Evolutionary conservation across 2,888 invertebrate species (phyloP), one percentile per base, ranked within the genome.

Genomic region (Bedellia somnulentella): DNA sequence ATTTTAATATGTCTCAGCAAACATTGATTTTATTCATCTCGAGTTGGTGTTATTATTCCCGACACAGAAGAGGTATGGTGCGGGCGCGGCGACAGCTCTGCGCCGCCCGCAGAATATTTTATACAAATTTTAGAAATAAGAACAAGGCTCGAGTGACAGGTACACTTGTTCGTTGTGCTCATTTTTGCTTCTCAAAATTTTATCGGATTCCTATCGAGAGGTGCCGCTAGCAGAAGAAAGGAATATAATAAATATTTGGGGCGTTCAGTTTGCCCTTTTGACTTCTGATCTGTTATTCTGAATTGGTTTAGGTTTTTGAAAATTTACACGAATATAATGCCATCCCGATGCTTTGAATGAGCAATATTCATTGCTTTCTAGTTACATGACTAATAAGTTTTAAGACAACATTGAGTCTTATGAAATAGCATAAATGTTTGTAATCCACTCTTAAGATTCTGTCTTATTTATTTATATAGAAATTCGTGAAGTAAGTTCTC

Each of bases 81-180:
- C 30, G 25, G 27, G 29, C 31, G 31, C 34, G 21, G 31, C 26
- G 32, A 15, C 23, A 26, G 35, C 29, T 37, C 41, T 55, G 57
- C 57, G 57, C 53, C 52, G 51, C 49, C 49, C 50, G 53, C 57
- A 47, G 73, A 70, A 75, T 75, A 73, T 70, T 68, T 75, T 73
- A 73, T 71, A 71, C 71, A 71, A 73, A 73, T 73, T 70, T 70
- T 64, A 66, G 67, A 67, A 66, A 71, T 58, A 73, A 71, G 61
- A 75, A 68, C 67, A 68, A 61, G 59, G 54, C 44, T 46, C 49
- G 59, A 61, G 66, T 71, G 73, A 75, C 73, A 73, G 73, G 61
- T 70, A 75, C 71, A 75, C 60, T 60, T 59, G 60, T 66, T 71
- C 56, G 53, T 60, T 55, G 54, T 70, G 61, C 55, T 71, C 62